Conservation (phyloP, 2,113 vertebrate genomes). For the Heptranchias perlo region DNA sequence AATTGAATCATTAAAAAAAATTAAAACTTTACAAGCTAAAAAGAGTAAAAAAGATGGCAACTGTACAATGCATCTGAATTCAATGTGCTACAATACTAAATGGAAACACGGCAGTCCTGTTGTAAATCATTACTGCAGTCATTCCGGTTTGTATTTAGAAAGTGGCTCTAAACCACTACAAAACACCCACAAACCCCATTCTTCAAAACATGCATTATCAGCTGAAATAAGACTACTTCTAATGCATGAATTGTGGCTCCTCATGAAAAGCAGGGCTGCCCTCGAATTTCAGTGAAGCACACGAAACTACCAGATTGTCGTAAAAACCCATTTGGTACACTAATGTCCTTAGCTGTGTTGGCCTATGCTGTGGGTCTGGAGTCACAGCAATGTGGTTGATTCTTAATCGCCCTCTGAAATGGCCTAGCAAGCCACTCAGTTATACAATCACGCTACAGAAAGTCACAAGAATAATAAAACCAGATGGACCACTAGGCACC, state of each 20-base stretch:
- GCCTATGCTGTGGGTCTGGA: too few relatives aligned
- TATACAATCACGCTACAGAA: too few relatives aligned
- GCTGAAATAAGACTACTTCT: not conserved
- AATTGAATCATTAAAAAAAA: not conserved
- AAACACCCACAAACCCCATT: not conserved
- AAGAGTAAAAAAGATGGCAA: not conserved
- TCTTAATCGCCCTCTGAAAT: too few relatives aligned
- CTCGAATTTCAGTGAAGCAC: not conserved
- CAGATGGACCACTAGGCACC: too few relatives aligned
- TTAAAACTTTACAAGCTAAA: not conserved
- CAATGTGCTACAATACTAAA: not conserved
- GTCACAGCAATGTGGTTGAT: too few relatives aligned
- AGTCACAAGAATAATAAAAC: too few relatives aligned
- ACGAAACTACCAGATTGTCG: too few relatives aligned
- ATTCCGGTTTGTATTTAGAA: not conserved
- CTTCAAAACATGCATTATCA: too few relatives aligned
- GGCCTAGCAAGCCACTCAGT: too few relatives aligned
- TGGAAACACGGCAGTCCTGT: not conserved
- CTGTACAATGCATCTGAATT: not conserved
- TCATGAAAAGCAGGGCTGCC: not conserved
- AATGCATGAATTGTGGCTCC: not conserved
- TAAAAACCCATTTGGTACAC: too few relatives aligned
- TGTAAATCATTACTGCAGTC: not conserved
- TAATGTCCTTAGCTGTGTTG: too few relatives aligned
- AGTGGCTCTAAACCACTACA: slow-evolving; percentile 9